A percentile compares a stretch with the other conserved stretches of the same genome.
phyloP scores from a whole-genome alignment of 2,888 invertebrate genomes.

The Mesochorus sp. region DNA sequence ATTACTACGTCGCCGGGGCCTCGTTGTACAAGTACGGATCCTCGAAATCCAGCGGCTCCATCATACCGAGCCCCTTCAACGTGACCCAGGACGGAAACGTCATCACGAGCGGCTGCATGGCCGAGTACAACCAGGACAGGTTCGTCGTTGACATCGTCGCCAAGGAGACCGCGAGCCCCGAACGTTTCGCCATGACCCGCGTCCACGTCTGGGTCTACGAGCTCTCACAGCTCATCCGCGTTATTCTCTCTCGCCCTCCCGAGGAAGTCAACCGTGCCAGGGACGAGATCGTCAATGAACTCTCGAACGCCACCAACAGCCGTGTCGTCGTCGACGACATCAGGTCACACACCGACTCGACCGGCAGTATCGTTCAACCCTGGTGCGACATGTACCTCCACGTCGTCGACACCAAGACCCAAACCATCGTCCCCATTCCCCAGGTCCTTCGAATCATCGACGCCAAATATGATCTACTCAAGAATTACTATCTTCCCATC shows the following conservation, averaged over 20 bases:
- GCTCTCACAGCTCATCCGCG: constrained; percentile 90
- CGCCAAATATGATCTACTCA: constrained; percentile 92
- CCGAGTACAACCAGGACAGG: constrained; percentile 94
- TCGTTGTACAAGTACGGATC: constrained; percentile 92
- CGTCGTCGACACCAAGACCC: constrained; percentile 89
- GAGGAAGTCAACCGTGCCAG: constrained; percentile 89
- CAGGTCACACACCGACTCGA: constrained; percentile 88
- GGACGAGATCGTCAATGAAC: constrained; percentile 87
- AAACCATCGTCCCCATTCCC: constrained; percentile 90
- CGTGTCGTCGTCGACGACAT: constrained; percentile 92
- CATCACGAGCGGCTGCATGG: constrained; percentile 91
- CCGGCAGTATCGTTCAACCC: constrained; percentile 86
- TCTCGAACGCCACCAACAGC: constrained; percentile 90
- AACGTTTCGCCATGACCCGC: constrained; percentile 89
- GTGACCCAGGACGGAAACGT: constrained; percentile 88
- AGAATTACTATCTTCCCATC: constrained; percentile 90
- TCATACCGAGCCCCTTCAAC: constrained; percentile 94
- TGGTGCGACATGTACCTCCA: constrained; percentile 94
- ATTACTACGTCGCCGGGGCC: constrained; percentile 91
- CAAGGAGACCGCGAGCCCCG: constrained; percentile 90
- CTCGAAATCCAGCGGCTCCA: constrained; percentile 90
- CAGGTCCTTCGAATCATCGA: constrained; percentile 92
- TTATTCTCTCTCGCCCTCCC: constrained; percentile 92
- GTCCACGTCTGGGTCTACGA: constrained; percentile 96
- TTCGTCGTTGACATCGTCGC: constrained; percentile 93